Evolutionary conservation across 2,113 vertebrate genomes (phyloP), one percentile per base, ranked within the genome.

Genomic region (Sapajus apella): DNA sequence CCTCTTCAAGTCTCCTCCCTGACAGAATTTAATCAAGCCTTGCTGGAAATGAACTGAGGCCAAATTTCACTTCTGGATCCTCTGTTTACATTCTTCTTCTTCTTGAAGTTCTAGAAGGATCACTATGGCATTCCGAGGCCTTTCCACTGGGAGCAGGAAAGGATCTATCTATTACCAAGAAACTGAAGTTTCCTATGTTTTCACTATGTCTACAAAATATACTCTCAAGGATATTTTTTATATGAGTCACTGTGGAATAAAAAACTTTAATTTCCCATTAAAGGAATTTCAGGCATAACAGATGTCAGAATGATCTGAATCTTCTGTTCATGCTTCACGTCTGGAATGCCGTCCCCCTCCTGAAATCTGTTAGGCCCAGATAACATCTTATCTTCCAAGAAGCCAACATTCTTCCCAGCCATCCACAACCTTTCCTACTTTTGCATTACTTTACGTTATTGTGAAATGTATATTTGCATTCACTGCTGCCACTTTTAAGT

Each of bases 241-340:
- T 55, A 3, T 21, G 14, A 85, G 12, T 92, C 80, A 81, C 45
- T 73, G 27, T 25, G 4, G 40, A 47, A 81, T 66, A n/a, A 87
- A 95, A 84, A 72, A 37, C 9, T 45, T 68, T 82, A 56, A 75
- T 56, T 83, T 58, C 47, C 73, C 12, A 50, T 45, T n/a, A 64
- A 90, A 91, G 43, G 40, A 93, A 91, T 95, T 95, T 70, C 70
- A 83, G 70, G 87, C 61, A 37, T 21, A 86, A 70, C 2, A 73
- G 37, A 84, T 2, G 2, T 68, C 12, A 20, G 40, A 80, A 87
- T 95, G 43, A 79, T 52, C 1, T 72, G 64, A 43, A 73, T 23
- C 27, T 58, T 72, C 52, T 66, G 61, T 55, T 80, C 45, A 35
- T 16, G 23, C n/a, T 90, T 50, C 37, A 61, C 17, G 10, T 64